Percentiles rank a stretch among this genome's conserved stretches.
Conservation (phyloP, 1,140 invertebrate genomes). For the Zaprionus nigranus region DNA sequence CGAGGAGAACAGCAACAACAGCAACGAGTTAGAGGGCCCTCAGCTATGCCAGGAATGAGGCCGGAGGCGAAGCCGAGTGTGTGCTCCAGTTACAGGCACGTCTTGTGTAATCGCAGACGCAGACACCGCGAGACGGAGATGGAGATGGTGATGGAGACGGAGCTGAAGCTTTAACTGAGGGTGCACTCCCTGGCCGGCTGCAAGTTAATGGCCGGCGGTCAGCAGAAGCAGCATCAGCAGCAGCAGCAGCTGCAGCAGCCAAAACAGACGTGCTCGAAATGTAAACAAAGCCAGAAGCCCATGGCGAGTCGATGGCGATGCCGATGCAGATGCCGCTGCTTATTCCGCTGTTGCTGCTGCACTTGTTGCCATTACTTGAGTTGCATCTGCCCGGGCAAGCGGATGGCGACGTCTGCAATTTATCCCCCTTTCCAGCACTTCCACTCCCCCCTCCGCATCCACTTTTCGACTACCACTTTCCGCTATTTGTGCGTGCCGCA, state of each 20-base stretch:
- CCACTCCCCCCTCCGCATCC: conserved; percentile 5
- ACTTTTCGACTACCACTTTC: neutral
- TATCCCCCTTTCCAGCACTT: conserved; percentile 20
- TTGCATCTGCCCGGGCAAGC: conserved; percentile 46
- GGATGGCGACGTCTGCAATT: conserved; percentile 34
- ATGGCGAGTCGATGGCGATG: conserved; percentile 16
- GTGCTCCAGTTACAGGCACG: conserved; percentile 68
- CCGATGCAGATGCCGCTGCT: conserved; percentile 24
- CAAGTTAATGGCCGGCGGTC: conserved; percentile 68
- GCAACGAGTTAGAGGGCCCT: conserved; percentile 17
- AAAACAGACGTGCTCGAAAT: conserved; percentile 79
- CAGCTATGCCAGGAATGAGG: conserved; percentile 39
- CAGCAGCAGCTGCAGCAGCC: conserved; percentile 60
- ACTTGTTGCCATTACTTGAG: conserved; percentile 47
- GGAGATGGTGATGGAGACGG: neutral
- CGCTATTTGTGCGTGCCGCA: conserved; percentile 50
- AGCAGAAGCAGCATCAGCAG: conserved; percentile 68
- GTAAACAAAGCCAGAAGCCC: conserved; percentile 65
- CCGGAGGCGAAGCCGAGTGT: conserved; percentile 21
- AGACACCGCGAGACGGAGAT: conserved; percentile 1
- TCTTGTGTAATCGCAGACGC: conserved; percentile 59
- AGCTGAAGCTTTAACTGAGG: conserved; percentile 2
- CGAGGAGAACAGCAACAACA: neutral
- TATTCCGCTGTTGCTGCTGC: conserved; percentile 31
- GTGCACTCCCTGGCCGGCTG: conserved; percentile 36